Conservation (phyloP, 2,113 vertebrate species). For the Cichladusa arquata region DNA sequence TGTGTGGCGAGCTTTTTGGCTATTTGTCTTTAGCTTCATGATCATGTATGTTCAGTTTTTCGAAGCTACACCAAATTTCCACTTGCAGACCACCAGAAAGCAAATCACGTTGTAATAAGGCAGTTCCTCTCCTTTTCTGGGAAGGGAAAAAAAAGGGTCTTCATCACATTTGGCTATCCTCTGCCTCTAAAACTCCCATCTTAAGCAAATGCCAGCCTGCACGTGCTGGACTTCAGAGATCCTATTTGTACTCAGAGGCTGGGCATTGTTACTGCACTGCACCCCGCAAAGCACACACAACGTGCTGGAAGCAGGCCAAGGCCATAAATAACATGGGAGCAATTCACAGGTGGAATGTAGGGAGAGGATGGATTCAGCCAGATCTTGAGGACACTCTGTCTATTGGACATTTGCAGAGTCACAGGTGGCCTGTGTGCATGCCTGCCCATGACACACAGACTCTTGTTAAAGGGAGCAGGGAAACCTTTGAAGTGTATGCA, state of each 20-base stretch:
- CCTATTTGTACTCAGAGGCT: not conserved
- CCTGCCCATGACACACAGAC: not conserved
- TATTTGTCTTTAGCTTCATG: not conserved
- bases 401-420: not conserved
- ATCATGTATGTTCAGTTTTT: not conserved
- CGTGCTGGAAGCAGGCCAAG: not conserved
- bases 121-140: not conserved
- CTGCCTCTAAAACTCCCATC: not conserved
- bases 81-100: not conserved
- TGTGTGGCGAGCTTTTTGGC: accelerated
- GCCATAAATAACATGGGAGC: not conserved
- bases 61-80: not conserved
- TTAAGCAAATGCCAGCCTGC: not conserved
- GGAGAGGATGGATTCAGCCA: conserved; percentile 16
- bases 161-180: not conserved
- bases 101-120: not conserved
- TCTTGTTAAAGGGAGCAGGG: not conserved
- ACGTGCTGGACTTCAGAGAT: not conserved
- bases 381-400: not conserved
- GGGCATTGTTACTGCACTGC: not conserved
- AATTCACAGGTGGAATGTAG: conserved; percentile 25
- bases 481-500: not conserved
- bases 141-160: not conserved
- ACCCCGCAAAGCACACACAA: conserved; percentile 18
- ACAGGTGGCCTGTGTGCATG: not conserved